Evolutionary conservation across 2,113 vertebrate species (phyloP).

Genomic region (Pavo muticus): DNA sequence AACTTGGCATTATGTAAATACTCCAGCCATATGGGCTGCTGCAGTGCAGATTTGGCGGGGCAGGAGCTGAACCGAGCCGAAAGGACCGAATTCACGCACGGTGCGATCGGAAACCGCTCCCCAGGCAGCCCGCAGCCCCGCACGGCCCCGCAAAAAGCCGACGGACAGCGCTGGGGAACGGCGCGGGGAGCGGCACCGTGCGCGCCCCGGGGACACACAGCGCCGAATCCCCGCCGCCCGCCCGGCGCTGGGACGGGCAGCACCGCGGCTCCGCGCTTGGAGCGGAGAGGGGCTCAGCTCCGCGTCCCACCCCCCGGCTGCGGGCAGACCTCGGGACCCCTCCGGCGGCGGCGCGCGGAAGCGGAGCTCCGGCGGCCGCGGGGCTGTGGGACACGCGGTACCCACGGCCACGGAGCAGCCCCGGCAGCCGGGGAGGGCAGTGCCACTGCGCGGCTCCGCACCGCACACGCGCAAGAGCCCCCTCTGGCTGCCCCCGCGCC

Average conservation of each 20-base stretch:
- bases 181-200: too few relatives aligned
- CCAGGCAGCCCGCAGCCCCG: neutral
- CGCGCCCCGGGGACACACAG: too few relatives aligned
- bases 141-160: neutral
- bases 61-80: accelerated
- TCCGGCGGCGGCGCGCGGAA: neutral
- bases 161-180: neutral
- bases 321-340: neutral
- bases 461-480: neutral
- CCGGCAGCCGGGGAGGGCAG: too few relatives aligned
- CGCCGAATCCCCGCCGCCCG: too few relatives aligned
- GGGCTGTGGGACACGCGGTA: too few relatives aligned
- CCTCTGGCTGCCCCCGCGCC: neutral
- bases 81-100: accelerated
- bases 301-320: neutral
- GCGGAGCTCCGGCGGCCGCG: neutral
- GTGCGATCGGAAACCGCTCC: accelerated
- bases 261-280: too few relatives aligned
- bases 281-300: too few relatives aligned
- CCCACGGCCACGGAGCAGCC: too few relatives aligned
- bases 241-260: too few relatives aligned
- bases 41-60: neutral
- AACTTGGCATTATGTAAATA: constrained; percentile 11
- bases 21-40: constrained; percentile 6
- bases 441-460: too few relatives aligned